phyloP scores from a whole-genome alignment of 2,888 invertebrate species.

The Listrodromus nycthemerus region DNA sequence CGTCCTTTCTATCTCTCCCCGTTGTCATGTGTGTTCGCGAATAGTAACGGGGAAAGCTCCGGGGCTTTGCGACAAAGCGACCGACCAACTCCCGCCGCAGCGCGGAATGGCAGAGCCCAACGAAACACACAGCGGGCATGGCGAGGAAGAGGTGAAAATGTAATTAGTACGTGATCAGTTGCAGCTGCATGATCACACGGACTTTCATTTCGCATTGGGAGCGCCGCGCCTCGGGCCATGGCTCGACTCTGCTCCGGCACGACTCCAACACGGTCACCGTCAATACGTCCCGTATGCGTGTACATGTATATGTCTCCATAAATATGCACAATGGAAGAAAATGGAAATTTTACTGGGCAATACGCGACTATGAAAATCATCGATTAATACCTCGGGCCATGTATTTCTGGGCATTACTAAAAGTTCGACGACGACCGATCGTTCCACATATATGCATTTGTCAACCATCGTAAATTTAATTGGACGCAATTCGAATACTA shows the following conservation, averaged over 20 bases:
- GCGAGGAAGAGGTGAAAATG: conserved; percentile 67
- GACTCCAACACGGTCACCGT: conserved; percentile 12
- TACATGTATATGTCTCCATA: not conserved
- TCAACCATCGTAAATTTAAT: conserved; percentile 11
- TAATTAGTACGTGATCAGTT: conserved; percentile 71
- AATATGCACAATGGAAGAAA: conserved; percentile 18
- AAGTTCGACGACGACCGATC: conserved; percentile 19
- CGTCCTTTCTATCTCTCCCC: conserved; percentile 12
- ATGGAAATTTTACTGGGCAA: conserved; percentile 22
- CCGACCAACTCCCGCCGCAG: conserved; percentile 41
- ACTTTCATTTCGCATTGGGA: conserved; percentile 57
- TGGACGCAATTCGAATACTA: not conserved
- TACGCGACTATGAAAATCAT: conserved; percentile 15
- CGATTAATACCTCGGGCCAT: not conserved
- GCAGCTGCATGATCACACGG: conserved; percentile 69
- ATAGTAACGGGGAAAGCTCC: conserved; percentile 29
- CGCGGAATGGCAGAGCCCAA: conserved; percentile 16
- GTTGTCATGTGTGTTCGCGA: conserved; percentile 7
- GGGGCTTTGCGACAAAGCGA: conserved; percentile 63
- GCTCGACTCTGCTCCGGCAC: not conserved
- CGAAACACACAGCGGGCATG: not conserved
- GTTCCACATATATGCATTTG: not conserved
- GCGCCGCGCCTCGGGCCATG: conserved; percentile 34
- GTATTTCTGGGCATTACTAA: not conserved
- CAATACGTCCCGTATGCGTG: conserved; percentile 23